Evolutionary conservation across 1,140 invertebrate species (phyloP), one percentile per base, ranked within the genome.

Genomic region (Aphelinus atriplicis): DNA sequence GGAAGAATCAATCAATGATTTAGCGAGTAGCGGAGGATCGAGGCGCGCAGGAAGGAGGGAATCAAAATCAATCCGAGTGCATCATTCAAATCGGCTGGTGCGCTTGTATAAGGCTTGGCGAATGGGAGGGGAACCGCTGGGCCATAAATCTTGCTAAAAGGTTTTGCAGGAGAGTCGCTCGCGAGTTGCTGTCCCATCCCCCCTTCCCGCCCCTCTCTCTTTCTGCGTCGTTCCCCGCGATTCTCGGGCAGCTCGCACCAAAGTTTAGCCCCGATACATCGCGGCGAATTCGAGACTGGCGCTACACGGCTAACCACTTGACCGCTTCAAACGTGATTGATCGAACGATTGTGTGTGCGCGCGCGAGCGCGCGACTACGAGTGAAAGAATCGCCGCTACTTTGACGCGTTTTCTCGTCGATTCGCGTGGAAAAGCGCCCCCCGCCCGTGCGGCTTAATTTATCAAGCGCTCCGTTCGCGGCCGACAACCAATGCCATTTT

Each of bases 301-400:
- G 83, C 76, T 84, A 88, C 87, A 88, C 84, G 86, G 81, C 82
- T 86, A 88, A 86, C 86, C 87, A 88, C 87, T 88, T 87, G 87
- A 88, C 87, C 87, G 79, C 69, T 77, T 67, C 62, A 79, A 78
- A 50, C 75, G 80, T 87, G 86, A 87, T 87, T 87, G 87, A 88
- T 88, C 79, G 82, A 86, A 84, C 85, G 84, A 76, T 76, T 76
- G 61, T 70, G 67, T n/a, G 7, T 42, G 46, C 26, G n/a, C 7
- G 9, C 2, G 10, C 47, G 46, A 47, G 70, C 9, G 43, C 53
- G 47, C 42, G 48, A 43, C 26, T 26, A 26, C 26, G 46, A 51
- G 57, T 47, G 10, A 51, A 58, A 51, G 47, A 6, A 51, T 46
- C 3, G 26, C 45, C 43, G 66, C 7, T 26, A 26, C 26, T 26